These are phyloP conservation scores for Drosophila prosaltans DNA, from an alignment of 1,140 invertebrate genomes.

Conservation along the genomic window DNA sequence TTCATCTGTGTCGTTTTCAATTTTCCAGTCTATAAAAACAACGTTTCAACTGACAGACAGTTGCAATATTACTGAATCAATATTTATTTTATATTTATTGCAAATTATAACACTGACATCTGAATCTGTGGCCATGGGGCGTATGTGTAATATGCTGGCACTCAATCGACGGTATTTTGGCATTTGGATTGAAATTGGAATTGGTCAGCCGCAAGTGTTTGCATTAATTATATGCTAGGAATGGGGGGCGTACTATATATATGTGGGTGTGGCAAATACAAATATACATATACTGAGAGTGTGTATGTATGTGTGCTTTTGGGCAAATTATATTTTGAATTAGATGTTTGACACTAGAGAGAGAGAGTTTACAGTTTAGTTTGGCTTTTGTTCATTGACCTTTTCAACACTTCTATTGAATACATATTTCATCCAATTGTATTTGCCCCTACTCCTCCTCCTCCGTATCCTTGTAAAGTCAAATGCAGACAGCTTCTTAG, in stretches of 20 bases:
- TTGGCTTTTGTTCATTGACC: neutral
- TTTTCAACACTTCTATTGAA: neutral
- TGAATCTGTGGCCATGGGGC: slow-evolving; percentile 35
- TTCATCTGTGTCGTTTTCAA: slow-evolving; percentile 7
- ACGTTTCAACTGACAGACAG: slow-evolving; percentile 10
- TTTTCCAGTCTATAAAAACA: slow-evolving; percentile 10
- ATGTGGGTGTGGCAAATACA: neutral
- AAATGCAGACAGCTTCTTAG: neutral
- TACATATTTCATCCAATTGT: slow-evolving; percentile 3
- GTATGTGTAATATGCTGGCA: slow-evolving; percentile 46
- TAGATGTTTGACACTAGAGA: neutral
- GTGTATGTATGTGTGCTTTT: neutral
- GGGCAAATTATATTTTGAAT: neutral
- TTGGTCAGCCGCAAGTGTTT: slow-evolving; percentile 4
- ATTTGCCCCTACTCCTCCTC: neutral
- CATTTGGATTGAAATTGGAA: slow-evolving; percentile 46
- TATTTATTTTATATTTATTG: slow-evolving; percentile 45
- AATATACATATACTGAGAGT: neutral
- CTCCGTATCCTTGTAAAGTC: neutral
- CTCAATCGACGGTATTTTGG: slow-evolving; percentile 33
- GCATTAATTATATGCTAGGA: neutral
- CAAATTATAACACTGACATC: slow-evolving; percentile 28
- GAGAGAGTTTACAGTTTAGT: neutral
- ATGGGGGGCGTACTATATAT: neutral
- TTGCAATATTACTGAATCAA: slow-evolving; percentile 35